A percentile compares a stretch with the other conserved stretches of the same genome.
phyloP scores from a whole-genome alignment of 2,113 vertebrate genomes.

The Oncorhynchus mykiss region DNA sequence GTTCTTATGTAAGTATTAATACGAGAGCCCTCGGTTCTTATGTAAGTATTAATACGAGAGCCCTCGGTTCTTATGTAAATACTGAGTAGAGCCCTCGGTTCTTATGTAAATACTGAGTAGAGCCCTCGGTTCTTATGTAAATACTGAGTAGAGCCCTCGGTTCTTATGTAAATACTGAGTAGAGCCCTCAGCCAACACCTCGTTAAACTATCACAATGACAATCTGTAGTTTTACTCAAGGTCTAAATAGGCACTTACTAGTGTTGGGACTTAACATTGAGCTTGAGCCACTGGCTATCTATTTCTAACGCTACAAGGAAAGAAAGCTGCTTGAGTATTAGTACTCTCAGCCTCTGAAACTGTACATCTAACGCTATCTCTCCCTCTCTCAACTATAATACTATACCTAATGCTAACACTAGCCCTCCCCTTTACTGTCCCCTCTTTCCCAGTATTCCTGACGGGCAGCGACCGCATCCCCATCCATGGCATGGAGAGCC shows the following conservation, averaged over 20 bases:
- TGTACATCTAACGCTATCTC: no score
- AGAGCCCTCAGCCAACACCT: not conserved
- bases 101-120: slow-evolving; percentile 73
- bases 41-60: no score
- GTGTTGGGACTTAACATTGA: no score
- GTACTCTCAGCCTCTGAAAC: not conserved
- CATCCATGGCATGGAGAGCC: slow-evolving; percentile 95
- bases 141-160: no score
- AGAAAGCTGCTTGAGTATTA: not conserved
- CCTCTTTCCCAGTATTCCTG: slow-evolving; percentile 82
- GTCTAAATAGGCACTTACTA: no score
- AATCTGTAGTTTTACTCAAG: not conserved
- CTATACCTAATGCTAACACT: not conserved
- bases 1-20: slow-evolving; percentile 84
- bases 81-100: not conserved
- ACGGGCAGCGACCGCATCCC: slow-evolving; percentile 97
- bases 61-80: slow-evolving; percentile 85
- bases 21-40: no score
- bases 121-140: slow-evolving; percentile 76
- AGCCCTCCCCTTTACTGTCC: not conserved
- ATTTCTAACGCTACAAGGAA: not conserved
- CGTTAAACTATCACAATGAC: not conserved
- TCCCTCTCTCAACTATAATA: not conserved
- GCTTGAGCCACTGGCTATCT: no score
- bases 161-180: slow-evolving; percentile 80